phyloP scores from a whole-genome alignment of 1,140 invertebrate species.

The Tetramorium alpestre region DNA sequence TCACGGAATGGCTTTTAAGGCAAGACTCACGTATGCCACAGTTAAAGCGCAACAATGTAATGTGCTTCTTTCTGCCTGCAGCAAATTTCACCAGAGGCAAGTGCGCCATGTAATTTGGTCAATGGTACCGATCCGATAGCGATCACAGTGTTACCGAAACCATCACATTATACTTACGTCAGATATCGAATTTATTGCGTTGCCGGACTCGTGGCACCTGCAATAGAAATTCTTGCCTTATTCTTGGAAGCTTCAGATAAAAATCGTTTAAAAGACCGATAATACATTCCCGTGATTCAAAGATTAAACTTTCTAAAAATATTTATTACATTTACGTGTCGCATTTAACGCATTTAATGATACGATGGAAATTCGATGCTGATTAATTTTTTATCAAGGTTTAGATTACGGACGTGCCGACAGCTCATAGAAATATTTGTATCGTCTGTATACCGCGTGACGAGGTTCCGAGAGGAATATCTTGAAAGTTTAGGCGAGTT shows the following conservation, averaged over 20 bases:
- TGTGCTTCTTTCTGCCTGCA: neutral
- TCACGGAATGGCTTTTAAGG: neutral
- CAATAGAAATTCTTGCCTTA: neutral
- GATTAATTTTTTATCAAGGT: neutral
- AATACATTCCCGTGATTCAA: neutral
- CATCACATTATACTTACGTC: conserved; percentile 34
- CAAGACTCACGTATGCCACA: neutral
- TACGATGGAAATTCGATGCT: neutral
- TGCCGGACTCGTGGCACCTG: neutral
- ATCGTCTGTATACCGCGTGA: neutral
- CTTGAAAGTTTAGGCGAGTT: neutral
- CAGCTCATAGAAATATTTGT: neutral
- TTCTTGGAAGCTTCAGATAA: neutral
- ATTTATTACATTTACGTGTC: neutral
- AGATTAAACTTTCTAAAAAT: neutral
- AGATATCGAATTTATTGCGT: conserved; percentile 50
- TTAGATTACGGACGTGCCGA: neutral
- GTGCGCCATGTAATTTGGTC: conserved; percentile 53
- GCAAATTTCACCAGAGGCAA: conserved; percentile 11
- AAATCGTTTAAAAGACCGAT: conserved; percentile 5
- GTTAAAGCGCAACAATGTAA: neutral
- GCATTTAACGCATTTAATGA: neutral
- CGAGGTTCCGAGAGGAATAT: neutral
- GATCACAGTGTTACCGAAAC: conserved; percentile 47
- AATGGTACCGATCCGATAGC: conserved; percentile 51